phyloP scores from a whole-genome alignment of 2,113 vertebrate genomes.

The Alces alces region DNA sequence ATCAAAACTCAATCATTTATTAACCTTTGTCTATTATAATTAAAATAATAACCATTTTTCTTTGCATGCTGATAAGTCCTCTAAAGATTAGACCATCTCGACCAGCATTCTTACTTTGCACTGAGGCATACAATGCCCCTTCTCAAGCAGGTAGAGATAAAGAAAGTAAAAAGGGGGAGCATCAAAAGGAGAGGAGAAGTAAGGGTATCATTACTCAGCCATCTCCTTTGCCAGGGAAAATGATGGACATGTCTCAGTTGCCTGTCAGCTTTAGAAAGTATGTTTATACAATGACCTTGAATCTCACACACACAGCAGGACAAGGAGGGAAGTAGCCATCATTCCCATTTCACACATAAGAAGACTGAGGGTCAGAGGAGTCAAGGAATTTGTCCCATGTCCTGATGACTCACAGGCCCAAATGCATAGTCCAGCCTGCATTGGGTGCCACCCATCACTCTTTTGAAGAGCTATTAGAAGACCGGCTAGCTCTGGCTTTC shows the following conservation, averaged over 20 bases:
- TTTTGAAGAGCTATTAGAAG: not conserved
- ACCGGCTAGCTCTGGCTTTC: not conserved
- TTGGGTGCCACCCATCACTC: not conserved
- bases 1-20: not conserved
- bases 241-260: not conserved
- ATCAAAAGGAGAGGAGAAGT: not conserved
- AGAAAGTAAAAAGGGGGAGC: not conserved
- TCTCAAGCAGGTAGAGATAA: not conserved
- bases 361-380: not conserved
- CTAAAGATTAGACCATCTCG: not conserved
- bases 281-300: not conserved
- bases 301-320: not conserved
- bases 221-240: not conserved
- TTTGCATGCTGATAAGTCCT: not conserved
- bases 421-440: not conserved
- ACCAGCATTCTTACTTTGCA: not conserved
- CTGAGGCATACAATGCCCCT: not conserved
- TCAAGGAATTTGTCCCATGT: not conserved
- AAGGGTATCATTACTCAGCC: not conserved
- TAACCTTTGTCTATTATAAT: not conserved
- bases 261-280: not conserved
- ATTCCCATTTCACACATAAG: not conserved
- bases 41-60: not conserved
- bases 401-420: not conserved
- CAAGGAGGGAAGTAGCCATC: not conserved